Percentiles rank a stretch among this genome's conserved stretches.
These are phyloP conservation scores for Microctenopoma steveboyesi DNA, from an alignment of 2,797 vertebrate species.

Conservation along the genomic window DNA sequence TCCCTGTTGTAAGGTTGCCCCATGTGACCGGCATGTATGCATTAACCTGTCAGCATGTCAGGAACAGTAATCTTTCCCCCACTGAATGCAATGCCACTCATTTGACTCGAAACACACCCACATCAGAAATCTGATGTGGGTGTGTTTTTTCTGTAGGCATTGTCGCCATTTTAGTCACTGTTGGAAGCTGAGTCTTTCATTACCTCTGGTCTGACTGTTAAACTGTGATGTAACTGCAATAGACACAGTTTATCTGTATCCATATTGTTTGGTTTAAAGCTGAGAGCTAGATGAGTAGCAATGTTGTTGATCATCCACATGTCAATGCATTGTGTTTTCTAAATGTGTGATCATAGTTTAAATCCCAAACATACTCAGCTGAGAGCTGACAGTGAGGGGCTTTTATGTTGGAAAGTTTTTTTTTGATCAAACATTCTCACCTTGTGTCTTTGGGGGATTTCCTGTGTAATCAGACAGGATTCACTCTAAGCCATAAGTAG, in stretches of 20 bases:
- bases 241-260: conserved; percentile 15
- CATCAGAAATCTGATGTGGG: conserved; percentile 2
- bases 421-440: not conserved
- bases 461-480: conserved; percentile 3
- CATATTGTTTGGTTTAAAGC: not conserved
- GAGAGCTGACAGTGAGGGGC: not conserved
- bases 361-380: conserved; percentile 5
- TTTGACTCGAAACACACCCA: conserved; percentile 11
- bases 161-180: conserved; percentile 4
- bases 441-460: not conserved
- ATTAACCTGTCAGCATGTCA: conserved; percentile 31
- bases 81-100: conserved; percentile 8
- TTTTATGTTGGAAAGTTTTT: not conserved
- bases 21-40: conserved; percentile 17
- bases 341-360: conserved; percentile 1
- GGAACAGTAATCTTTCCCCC: conserved; percentile 40
- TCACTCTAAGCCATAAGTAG: not conserved
- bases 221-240: not conserved
- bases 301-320: not conserved
- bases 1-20: not conserved
- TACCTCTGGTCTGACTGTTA: not conserved
- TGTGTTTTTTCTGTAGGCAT: not conserved
- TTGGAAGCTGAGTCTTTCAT: conserved; percentile 12
- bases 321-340: conserved; percentile 12
- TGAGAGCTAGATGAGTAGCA: not conserved